A percentile compares a stretch with the other conserved stretches of the same genome.
These are phyloP conservation scores for Habrosyne pyritoides DNA, from an alignment of 2,888 invertebrate species.

Conservation along the genomic window DNA sequence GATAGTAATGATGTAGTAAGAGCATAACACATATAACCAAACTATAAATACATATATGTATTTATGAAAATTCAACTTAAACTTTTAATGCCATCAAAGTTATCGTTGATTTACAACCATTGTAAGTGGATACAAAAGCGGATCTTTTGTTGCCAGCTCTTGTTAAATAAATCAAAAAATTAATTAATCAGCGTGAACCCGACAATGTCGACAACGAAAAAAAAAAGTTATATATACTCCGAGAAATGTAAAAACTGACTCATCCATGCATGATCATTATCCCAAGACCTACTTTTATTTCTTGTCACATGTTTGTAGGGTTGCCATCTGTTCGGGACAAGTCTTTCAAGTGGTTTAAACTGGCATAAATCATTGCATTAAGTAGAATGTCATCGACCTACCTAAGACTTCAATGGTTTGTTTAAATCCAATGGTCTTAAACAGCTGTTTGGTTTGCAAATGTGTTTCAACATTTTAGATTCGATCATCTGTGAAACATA, in stretches of 20 bases:
- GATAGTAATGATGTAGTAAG: too few species aligned
- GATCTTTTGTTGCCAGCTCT: background rate
- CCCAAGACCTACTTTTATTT: slow-evolving; percentile 59
- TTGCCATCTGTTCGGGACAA: slow-evolving; percentile 16
- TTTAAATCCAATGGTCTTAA: background rate
- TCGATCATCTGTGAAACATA: background rate
- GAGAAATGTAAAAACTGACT: slow-evolving; percentile 48
- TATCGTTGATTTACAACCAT: background rate
- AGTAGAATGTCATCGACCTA: slow-evolving; percentile 2
- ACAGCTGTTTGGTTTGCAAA: background rate
- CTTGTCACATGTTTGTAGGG: slow-evolving; percentile 54
- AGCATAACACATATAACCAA: background rate
- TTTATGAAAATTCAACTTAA: background rate
- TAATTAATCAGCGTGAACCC: slow-evolving; percentile 16
- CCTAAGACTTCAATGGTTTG: background rate
- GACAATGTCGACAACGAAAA: slow-evolving; percentile 17
- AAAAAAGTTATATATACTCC: slow-evolving; percentile 33
- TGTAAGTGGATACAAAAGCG: background rate
- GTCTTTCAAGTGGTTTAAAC: slow-evolving; percentile 1
- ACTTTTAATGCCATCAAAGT: background rate
- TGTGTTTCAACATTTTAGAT: background rate
- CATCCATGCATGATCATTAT: slow-evolving; percentile 59
- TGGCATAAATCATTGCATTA: background rate
- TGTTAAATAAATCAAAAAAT: slow-evolving; percentile 9
- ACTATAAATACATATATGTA: background rate